Percentiles rank a stretch among this genome's conserved stretches.
These are phyloP conservation scores for Pristionchus maxplancki DNA, from an alignment of 2,888 invertebrate genomes.

Conservation along the genomic window DNA sequence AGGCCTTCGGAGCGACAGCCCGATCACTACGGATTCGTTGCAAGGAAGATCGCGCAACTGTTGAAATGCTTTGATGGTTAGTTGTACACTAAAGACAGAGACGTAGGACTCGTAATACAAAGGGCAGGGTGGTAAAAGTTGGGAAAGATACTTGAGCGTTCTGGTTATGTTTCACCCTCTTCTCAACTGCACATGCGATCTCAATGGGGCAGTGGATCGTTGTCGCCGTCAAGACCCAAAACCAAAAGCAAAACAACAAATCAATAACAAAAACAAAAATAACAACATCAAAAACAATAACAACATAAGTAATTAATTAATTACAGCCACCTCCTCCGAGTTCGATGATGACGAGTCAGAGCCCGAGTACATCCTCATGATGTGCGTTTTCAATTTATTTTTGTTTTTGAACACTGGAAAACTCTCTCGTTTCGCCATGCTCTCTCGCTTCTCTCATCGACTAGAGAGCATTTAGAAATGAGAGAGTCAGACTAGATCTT, in stretches of 20 bases:
- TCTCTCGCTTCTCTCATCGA: too few species aligned
- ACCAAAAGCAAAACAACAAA: not conserved
- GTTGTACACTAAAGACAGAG: too few species aligned
- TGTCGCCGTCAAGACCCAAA: not conserved
- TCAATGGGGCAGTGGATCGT: too few species aligned
- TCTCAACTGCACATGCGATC: not conserved
- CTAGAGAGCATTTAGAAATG: too few species aligned
- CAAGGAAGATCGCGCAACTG: not conserved
- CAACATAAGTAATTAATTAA: not conserved
- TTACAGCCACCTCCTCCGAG: not conserved
- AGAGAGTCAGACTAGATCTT: too few species aligned
- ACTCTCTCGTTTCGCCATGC: too few species aligned
- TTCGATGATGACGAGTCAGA: not conserved
- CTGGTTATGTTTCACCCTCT: not conserved
- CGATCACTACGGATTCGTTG: not conserved
- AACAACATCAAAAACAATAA: too few species aligned
- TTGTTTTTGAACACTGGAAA: too few species aligned
- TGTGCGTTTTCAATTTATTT: not conserved
- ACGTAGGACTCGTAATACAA: too few species aligned
- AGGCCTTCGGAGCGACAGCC: not conserved
- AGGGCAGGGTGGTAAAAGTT: too few species aligned
- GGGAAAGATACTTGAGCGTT: too few species aligned
- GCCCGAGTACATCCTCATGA: not conserved
- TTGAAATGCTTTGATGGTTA: not conserved
- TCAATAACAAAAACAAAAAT: not conserved